phyloP scores from a whole-genome alignment of 2,113 vertebrate genomes.

The Puntigrus tetrazona region DNA sequence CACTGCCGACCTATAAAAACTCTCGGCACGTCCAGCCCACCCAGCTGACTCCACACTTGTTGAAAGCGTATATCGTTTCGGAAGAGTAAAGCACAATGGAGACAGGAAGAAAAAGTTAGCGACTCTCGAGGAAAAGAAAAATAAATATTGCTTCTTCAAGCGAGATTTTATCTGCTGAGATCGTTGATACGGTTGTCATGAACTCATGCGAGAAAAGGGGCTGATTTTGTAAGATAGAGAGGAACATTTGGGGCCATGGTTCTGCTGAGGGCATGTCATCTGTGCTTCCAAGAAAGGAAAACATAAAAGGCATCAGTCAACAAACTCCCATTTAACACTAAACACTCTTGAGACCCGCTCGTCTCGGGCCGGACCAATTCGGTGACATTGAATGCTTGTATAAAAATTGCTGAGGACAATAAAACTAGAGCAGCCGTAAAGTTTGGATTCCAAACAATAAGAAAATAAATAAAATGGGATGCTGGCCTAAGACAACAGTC shows the following conservation, averaged over 20 bases:
- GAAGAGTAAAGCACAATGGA: conserved; percentile 22
- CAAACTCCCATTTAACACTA: conserved; percentile 64
- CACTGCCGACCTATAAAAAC: conserved; percentile 66
- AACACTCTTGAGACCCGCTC: conserved; percentile 25
- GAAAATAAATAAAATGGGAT: conserved; percentile 37
- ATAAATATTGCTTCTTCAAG: conserved; percentile 49
- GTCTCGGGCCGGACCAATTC: neutral
- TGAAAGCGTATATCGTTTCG: conserved; percentile 52
- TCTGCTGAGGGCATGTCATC: conserved; percentile 30
- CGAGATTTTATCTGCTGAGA: conserved; percentile 34
- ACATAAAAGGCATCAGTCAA: conserved; percentile 63
- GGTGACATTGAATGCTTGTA: neutral
- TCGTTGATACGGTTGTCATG: conserved; percentile 8
- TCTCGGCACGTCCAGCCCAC: conserved; percentile 62
- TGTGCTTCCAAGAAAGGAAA: conserved; percentile 55
- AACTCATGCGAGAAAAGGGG: neutral
- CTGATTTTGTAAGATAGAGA: conserved; percentile 38
- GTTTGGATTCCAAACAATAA: conserved; percentile 31
- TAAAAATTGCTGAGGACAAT: conserved; percentile 29
- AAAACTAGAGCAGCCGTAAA: conserved; percentile 19
- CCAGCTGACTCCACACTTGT: conserved; percentile 64
- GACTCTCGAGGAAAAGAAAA: conserved; percentile 24
- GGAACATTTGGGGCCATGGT: neutral
- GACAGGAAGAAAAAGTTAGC: conserved; percentile 65
- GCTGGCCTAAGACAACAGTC: conserved; percentile 11